These are phyloP conservation scores for Cebidichthys violaceus DNA, from an alignment of 2,113 vertebrate genomes.

Conservation along the genomic window DNA sequence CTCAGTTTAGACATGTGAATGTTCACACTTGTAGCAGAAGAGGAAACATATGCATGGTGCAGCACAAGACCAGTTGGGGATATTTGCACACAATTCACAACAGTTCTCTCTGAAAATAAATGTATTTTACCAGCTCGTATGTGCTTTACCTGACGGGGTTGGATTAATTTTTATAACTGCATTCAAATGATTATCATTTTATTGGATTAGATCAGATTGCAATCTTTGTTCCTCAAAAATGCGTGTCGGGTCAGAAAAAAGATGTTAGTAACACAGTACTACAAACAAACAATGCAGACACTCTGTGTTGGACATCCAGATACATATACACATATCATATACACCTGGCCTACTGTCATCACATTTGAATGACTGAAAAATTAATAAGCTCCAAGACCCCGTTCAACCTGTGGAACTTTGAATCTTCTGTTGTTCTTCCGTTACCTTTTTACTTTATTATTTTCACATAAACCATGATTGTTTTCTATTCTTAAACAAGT, in stretches of 20 bases:
- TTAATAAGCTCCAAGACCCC: background rate
- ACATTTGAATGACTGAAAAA: background rate
- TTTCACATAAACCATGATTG: background rate
- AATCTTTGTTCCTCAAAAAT: background rate
- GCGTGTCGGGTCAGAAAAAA: background rate
- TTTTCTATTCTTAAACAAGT: background rate
- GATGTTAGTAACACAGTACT: background rate
- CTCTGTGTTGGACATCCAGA: no score
- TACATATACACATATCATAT: background rate
- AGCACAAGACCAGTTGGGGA: no score
- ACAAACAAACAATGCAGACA: background rate
- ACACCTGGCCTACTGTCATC: background rate
- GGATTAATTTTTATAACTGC: background rate
- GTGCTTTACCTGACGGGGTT: background rate
- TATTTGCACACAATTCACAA: background rate
- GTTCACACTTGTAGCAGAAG: slow-evolving; percentile 25
- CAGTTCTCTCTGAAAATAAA: background rate
- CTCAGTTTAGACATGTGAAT: slow-evolving; percentile 25
- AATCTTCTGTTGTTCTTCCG: background rate
- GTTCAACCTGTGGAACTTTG: background rate
- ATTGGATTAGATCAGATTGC: background rate
- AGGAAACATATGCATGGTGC: background rate
- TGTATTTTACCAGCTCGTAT: background rate
- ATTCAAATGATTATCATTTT: background rate
- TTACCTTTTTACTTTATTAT: background rate